Conservation (phyloP, 1,140 invertebrate species). For the Bombus balteatus region DNA sequence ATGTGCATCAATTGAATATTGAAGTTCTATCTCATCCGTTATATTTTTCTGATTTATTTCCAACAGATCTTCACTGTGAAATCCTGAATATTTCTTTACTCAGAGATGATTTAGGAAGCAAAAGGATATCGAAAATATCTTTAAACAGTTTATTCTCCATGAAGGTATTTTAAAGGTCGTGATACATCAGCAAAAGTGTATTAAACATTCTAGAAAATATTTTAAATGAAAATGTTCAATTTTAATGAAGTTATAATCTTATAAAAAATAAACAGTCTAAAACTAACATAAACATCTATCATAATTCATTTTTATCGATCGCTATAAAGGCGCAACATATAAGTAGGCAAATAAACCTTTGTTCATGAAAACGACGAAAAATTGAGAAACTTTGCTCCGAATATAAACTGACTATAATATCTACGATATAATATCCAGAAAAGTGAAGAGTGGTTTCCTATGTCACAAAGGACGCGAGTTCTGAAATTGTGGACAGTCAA, state of each 20-base stretch:
- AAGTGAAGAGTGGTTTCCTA: not conserved
- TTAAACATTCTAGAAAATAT: no score
- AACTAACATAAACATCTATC: not conserved
- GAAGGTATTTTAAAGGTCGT: not conserved
- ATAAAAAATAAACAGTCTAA: not conserved
- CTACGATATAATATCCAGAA: no score
- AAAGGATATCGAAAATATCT: not conserved
- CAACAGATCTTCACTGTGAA: not conserved
- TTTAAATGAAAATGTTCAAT: no score
- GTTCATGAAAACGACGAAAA: not conserved
- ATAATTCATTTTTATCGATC: not conserved
- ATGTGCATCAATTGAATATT: not conserved
- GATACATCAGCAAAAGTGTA: no score
- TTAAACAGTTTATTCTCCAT: not conserved
- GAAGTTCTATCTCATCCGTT: not conserved
- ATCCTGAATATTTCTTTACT: not conserved
- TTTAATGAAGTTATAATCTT: no score
- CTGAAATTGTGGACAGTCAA: not conserved
- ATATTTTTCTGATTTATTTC: not conserved
- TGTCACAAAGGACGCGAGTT: not conserved
- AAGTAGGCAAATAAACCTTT: not conserved
- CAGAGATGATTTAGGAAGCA: not conserved
- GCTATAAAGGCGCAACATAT: not conserved
- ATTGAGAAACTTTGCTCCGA: not conserved
- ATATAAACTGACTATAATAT: not conserved